These are phyloP conservation scores for Ceyx cyanopectus DNA, from an alignment of 2,113 vertebrate genomes.

Conservation along the genomic window DNA sequence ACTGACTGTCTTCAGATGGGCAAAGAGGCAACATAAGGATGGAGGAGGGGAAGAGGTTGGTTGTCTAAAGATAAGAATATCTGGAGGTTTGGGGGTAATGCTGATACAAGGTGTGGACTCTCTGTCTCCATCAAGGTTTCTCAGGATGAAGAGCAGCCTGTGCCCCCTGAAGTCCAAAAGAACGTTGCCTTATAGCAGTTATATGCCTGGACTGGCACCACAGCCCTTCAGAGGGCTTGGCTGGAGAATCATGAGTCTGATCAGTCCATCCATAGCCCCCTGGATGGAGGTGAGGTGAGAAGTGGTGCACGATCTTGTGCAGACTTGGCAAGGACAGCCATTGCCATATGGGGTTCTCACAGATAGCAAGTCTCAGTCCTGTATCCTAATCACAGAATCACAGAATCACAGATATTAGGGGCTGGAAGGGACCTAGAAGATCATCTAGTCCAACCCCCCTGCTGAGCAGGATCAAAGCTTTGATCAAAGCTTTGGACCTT, in stretches of 20 bases:
- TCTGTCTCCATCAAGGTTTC: background rate
- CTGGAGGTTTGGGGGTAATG: background rate
- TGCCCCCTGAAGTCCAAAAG: background rate
- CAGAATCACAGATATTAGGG: too few relatives aligned
- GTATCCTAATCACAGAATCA: too few relatives aligned
- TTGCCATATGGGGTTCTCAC: background rate
- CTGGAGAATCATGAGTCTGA: background rate
- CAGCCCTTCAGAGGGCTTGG: background rate
- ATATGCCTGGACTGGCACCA: background rate
- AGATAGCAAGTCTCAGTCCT: background rate
- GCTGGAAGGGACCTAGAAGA: too few relatives aligned
- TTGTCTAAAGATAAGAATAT: background rate
- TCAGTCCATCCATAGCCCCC: background rate
- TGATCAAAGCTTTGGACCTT: background rate
- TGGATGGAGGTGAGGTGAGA: background rate
- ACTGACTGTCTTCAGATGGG: background rate
- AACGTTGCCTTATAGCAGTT: fast-evolving
- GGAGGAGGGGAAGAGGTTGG: background rate
- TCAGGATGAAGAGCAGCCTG: background rate
- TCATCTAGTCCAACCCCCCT: too few relatives aligned
- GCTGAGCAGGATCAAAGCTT: too few relatives aligned
- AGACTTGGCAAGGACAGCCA: background rate
- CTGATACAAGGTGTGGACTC: background rate
- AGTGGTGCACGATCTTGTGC: background rate
- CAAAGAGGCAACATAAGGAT: background rate